phyloP scores from a whole-genome alignment of 2,113 vertebrate genomes.

The Craseonycteris thonglongyai region DNA sequence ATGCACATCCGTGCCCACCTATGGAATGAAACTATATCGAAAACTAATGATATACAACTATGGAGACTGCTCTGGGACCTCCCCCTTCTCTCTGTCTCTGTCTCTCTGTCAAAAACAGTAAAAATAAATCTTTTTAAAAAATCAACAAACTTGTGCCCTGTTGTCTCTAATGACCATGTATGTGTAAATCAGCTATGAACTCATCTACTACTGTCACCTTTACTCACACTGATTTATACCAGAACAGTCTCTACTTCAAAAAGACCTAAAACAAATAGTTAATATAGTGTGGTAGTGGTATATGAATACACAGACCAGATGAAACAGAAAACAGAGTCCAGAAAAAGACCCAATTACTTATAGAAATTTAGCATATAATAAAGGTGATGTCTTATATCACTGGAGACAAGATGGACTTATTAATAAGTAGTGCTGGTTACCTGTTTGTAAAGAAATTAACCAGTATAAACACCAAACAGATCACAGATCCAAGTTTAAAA shows the following conservation, averaged over 20 bases:
- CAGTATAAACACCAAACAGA: neutral
- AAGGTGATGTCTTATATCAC: neutral
- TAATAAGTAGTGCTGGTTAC: neutral
- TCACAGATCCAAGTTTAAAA: neutral
- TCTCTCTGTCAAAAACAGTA: no score
- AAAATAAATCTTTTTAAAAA: no score
- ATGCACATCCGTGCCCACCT: no score
- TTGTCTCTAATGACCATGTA: neutral
- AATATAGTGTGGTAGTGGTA: neutral
- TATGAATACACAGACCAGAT: neutral
- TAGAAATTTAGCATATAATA: neutral
- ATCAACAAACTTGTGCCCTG: neutral
- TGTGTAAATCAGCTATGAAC: constrained; percentile 23
- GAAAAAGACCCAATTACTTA: neutral
- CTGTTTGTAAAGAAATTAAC: neutral
- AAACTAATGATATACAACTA: no score
- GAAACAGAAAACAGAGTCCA: constrained; percentile 3
- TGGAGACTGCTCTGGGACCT: no score
- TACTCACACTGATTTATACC: neutral
- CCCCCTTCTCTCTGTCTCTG: no score
- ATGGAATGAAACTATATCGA: no score
- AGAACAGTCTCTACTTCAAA: constrained; percentile 10
- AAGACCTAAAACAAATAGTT: neutral
- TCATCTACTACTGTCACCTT: neutral
- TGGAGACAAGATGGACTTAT: neutral